phyloP scores from a whole-genome alignment of 2,797 vertebrate species.

The Pampus argenteus region DNA sequence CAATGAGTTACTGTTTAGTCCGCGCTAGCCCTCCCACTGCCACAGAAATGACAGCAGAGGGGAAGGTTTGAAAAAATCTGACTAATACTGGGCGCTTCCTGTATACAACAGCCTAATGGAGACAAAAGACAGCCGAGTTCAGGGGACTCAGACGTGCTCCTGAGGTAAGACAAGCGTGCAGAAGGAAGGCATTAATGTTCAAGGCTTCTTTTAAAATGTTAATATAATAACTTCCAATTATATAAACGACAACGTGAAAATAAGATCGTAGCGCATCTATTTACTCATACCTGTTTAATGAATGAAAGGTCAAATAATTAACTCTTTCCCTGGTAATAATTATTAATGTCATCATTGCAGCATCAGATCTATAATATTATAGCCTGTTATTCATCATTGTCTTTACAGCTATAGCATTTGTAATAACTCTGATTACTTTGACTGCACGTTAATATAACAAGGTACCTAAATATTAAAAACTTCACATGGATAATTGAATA shows the following conservation, averaged over 20 bases:
- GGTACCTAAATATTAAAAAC: background rate
- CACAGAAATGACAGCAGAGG: slow-evolving; percentile 24
- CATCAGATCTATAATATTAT: too few species aligned
- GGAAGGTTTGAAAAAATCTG: background rate
- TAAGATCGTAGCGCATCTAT: background rate
- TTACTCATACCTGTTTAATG: background rate
- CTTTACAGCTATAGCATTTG: too few species aligned
- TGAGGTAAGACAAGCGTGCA: background rate
- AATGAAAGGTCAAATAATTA: background rate
- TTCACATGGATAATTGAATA: background rate
- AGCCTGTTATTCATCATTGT: too few species aligned
- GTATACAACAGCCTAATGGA: slow-evolving; percentile 14
- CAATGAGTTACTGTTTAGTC: slow-evolving; percentile 36
- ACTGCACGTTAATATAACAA: slow-evolving; percentile 13
- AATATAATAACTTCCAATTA: background rate
- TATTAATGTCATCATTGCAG: background rate
- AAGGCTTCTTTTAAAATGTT: background rate
- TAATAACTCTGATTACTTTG: background rate
- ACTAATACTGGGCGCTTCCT: slow-evolving; percentile 27
- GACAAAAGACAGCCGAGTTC: slow-evolving; percentile 26
- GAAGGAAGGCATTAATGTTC: background rate
- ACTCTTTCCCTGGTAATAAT: background rate
- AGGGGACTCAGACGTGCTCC: background rate
- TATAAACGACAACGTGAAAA: background rate
- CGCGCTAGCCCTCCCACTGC: slow-evolving; percentile 3